Percentiles rank a stretch among this genome's conserved stretches.
These are phyloP conservation scores for Etheostoma nigrum DNA, from an alignment of 2,797 vertebrate species.

Conservation along the genomic window DNA sequence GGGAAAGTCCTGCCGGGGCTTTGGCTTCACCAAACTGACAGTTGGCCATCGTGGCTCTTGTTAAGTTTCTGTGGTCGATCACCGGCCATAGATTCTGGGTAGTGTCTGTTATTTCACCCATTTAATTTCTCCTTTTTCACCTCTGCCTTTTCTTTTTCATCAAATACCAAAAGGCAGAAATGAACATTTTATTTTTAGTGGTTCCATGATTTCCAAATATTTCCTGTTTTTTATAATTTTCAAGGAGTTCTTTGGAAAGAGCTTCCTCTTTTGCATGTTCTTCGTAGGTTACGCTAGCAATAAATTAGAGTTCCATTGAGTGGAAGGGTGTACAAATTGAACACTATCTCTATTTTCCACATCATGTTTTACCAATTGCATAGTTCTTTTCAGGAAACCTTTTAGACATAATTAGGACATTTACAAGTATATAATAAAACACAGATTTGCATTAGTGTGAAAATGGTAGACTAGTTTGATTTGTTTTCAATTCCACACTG, in stretches of 20 bases:
- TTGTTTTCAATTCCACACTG: neutral
- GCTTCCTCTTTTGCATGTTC: neutral
- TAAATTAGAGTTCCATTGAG: neutral
- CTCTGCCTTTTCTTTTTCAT: neutral
- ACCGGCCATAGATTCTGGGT: neutral
- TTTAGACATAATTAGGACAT: neutral
- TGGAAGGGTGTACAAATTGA: neutral
- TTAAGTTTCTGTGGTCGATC: constrained; percentile 2
- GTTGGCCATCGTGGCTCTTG: constrained; percentile 19
- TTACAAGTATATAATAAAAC: neutral
- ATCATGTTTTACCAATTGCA: neutral
- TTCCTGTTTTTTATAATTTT: neutral
- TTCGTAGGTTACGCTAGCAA: neutral
- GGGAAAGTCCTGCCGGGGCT: constrained; percentile 33
- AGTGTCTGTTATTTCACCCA: neutral
- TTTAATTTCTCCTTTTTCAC: neutral
- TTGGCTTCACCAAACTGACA: constrained; percentile 29
- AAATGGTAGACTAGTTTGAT: neutral
- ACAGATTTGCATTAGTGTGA: neutral
- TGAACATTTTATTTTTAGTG: neutral
- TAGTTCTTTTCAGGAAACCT: neutral
- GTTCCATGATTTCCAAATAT: neutral
- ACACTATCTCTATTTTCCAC: neutral
- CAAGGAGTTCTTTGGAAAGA: neutral
- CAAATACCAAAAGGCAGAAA: neutral